Conservation (phyloP, 2,888 invertebrate species). For the Mayetiola destructor region DNA sequence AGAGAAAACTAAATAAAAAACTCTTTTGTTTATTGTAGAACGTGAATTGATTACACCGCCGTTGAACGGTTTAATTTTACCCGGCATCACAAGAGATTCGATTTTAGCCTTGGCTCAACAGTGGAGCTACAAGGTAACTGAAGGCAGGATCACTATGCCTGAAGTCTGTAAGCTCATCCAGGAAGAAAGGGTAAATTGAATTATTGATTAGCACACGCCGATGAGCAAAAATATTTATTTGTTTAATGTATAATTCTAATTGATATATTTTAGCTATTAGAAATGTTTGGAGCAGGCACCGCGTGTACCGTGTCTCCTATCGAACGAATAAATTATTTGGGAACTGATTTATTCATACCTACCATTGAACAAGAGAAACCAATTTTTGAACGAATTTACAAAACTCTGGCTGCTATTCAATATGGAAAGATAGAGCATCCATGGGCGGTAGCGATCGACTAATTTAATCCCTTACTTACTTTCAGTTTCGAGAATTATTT, state of each 20-base stretch:
- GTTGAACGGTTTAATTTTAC: constrained; percentile 83
- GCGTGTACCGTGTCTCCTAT: constrained; percentile 92
- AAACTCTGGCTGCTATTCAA: constrained; percentile 74
- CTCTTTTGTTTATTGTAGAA: constrained; percentile 41
- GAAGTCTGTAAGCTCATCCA: constrained; percentile 57
- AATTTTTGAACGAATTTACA: constrained; percentile 56
- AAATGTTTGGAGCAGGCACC: constrained; percentile 96
- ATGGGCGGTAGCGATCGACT: constrained; percentile 56
- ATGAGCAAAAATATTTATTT: constrained; percentile 10
- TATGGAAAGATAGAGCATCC: constrained; percentile 73
- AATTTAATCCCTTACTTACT: too few relatives aligned
- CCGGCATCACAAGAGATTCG: constrained; percentile 84
- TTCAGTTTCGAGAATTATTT: too few relatives aligned
- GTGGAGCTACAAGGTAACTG: constrained; percentile 76
- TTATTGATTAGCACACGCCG: too few relatives aligned
- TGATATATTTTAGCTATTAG: constrained; percentile 56
- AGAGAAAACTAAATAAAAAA: neutral
- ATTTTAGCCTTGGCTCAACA: constrained; percentile 63
- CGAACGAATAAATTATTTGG: constrained; percentile 66
- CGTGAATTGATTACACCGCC: constrained; percentile 87
- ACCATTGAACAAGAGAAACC: constrained; percentile 60
- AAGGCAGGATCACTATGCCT: constrained; percentile 71
- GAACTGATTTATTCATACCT: constrained; percentile 50
- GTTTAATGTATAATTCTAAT: neutral
- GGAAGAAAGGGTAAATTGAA: constrained; percentile 61